These are phyloP conservation scores for Monodelphis domestica DNA, from an alignment of 2,797 vertebrate species.

Conservation along the genomic window DNA sequence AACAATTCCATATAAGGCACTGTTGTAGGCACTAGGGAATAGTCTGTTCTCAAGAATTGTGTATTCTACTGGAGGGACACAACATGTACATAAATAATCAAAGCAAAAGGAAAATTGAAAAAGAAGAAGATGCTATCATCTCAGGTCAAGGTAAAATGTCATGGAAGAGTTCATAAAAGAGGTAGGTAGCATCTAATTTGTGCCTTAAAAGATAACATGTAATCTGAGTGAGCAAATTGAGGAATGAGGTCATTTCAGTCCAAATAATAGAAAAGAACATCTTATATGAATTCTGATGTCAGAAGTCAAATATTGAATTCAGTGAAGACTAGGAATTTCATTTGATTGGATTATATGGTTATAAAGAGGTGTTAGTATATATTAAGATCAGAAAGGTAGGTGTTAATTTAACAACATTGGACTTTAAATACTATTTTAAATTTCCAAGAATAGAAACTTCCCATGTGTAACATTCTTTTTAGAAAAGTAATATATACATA, in stretches of 20 bases:
- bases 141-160: background rate
- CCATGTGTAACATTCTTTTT: background rate
- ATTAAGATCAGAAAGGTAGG: background rate
- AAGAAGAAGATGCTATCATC: background rate
- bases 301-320: background rate
- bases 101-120: background rate
- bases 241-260: background rate
- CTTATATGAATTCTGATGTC: background rate
- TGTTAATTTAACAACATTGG: background rate
- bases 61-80: background rate
- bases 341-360: background rate
- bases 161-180: background rate
- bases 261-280: background rate
- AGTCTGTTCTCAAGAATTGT: background rate
- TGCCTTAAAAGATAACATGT: too few relatives aligned
- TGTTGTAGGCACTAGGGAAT: too few relatives aligned
- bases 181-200: too few relatives aligned
- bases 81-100: background rate
- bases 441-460: background rate
- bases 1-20: too few relatives aligned
- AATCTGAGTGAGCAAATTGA: too few relatives aligned
- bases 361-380: background rate
- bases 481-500: too few relatives aligned
- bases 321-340: background rate
- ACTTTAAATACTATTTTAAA: background rate